Conservation (phyloP, 2,113 vertebrate genomes). For the Castor canadensis region DNA sequence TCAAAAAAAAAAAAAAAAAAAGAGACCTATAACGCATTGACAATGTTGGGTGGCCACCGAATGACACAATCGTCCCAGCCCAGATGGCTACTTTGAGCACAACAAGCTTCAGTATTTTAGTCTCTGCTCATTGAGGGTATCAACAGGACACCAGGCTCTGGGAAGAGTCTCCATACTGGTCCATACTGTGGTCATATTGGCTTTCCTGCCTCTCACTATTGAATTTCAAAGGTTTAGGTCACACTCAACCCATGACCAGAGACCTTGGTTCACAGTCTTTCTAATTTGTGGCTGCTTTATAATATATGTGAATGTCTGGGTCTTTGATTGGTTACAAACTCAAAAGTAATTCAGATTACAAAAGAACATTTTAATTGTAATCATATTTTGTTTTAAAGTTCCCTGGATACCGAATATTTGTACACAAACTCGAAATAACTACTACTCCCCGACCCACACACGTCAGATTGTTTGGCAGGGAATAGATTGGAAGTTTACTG, state of each 20-base stretch:
- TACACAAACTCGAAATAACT: not conserved
- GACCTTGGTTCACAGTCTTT: not conserved
- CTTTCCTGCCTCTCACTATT: not conserved
- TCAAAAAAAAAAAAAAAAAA: too few species aligned
- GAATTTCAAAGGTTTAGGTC: constrained; percentile 50
- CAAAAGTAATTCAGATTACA: not conserved
- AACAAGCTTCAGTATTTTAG: constrained; percentile 46
- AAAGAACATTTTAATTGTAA: not conserved
- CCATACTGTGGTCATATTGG: not conserved
- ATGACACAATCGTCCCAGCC: too few species aligned
- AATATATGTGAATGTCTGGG: not conserved
- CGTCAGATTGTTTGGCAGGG: not conserved
- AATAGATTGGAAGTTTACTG: not conserved
- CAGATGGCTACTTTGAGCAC: too few species aligned
- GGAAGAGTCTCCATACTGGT: too few species aligned
- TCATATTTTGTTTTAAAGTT: not conserved
- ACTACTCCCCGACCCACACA: fast-evolving
- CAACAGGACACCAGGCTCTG: not conserved
- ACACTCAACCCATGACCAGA: not conserved
- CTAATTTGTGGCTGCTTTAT: not conserved
- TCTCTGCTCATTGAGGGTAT: constrained; percentile 30
- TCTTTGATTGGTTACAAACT: not conserved
- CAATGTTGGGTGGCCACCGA: too few species aligned
- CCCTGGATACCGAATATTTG: not conserved
- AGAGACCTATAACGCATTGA: too few species aligned